Evolutionary conservation across 1,140 invertebrate genomes (phyloP), one percentile per base, ranked within the genome.

Genomic region (Drosophila ambigua): DNA sequence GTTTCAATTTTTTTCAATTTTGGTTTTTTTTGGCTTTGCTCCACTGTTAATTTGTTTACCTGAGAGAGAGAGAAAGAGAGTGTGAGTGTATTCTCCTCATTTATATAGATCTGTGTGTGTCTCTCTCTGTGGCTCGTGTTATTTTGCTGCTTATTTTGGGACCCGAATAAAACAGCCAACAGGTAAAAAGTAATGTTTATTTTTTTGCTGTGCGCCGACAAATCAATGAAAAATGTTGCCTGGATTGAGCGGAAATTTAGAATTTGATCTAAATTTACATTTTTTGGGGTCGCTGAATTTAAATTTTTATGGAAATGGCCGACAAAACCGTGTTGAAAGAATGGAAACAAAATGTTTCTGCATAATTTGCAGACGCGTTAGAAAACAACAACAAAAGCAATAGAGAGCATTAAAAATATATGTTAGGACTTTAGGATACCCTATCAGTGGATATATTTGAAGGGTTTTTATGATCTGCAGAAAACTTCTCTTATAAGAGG

Each of bases 41-140:
- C 44, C 45, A 26, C 39, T 26, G 69, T 54, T 87, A 79, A 87
- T 88, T 88, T 87, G 82, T 87, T 87, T 87, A 87, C 83, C 78
- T 79, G 61, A 39, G 66, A 55, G 77, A 54, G 41, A 7, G 41
- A 2, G 20, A 28, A 61, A 60, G 48, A 62, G 44, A 11, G 11
- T 39, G 9, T 39, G 9, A 39, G 20, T 20, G 20, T 2, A 20
- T 20, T 1, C 20, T 20, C 20, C 20, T 1, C 5, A 7, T 28
- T 28, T 39, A 11, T 39, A 39, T 5, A 13, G 35, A 39, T 39
- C 35, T 39, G 35, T 13, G 35, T 39, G 35, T 13, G 9, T 7
- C 26, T 0, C 26, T 3, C 35, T 39, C 11, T 11, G 9, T 9
- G 23, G 46, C 41, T 67, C 46, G 45, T 15, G 55, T 24, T 85